Evolutionary conservation across 2,888 invertebrate genomes (phyloP).

Genomic region (Drosophila monieri): DNA sequence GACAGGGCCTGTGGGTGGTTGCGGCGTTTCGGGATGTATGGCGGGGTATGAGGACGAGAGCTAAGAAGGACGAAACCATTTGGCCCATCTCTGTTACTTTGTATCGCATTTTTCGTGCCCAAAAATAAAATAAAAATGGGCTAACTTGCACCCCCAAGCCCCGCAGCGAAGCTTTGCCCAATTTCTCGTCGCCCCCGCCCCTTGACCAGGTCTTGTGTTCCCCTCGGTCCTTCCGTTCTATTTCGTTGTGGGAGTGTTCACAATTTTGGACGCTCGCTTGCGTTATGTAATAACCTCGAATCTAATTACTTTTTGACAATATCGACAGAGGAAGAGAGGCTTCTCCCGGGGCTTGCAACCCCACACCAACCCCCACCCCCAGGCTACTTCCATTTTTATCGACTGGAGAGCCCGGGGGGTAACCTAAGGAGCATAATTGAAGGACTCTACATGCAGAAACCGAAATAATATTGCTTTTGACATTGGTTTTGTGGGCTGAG

Average conservation of each 20-base stretch:
- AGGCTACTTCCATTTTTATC: conserved; percentile 48
- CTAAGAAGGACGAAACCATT: conserved; percentile 47
- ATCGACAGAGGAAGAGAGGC: conserved; percentile 40
- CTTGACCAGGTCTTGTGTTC: conserved; percentile 21
- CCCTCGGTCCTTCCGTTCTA: not conserved
- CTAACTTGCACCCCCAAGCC: conserved; percentile 11
- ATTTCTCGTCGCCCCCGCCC: not conserved
- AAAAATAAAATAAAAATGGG: conserved; percentile 63
- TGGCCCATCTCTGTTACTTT: conserved; percentile 54
- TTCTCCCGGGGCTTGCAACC: conserved; percentile 6
- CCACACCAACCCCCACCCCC: conserved; percentile 2
- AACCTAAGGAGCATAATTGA: conserved; percentile 27
- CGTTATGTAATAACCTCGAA: conserved; percentile 78
- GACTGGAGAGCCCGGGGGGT: conserved; percentile 1
- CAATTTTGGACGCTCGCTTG: conserved; percentile 63
- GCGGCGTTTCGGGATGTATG: not conserved
- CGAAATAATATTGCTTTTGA: conserved; percentile 42
- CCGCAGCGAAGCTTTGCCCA: conserved; percentile 5
- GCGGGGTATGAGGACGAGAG: conserved; percentile 12
- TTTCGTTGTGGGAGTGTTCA: conserved; percentile 23
- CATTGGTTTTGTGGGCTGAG: conserved; percentile 13
- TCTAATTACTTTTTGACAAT: conserved; percentile 81
- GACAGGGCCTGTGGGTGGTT: conserved; percentile 5
- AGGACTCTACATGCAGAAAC: conserved; percentile 27
- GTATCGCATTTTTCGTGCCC: conserved; percentile 68